Evolutionary conservation across 2,113 vertebrate species (phyloP).

Genomic region (Phyllopteryx taeniolatus): DNA sequence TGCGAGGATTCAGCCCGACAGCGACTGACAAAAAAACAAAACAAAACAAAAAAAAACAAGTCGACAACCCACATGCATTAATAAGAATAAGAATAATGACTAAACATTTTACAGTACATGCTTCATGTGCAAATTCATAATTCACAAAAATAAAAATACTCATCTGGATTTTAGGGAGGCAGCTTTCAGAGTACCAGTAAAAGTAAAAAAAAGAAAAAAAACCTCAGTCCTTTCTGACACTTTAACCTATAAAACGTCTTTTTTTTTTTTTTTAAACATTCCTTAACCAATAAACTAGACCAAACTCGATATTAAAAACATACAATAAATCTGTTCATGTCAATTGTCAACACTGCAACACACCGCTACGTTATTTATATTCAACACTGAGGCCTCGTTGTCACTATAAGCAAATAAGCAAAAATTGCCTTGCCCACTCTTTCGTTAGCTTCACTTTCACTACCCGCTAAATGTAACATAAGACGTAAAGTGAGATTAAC

Average conservation of each 20-base stretch:
- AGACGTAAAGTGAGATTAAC: not conserved
- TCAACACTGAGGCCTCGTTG: not conserved
- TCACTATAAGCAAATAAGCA: not conserved
- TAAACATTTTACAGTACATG: constrained; percentile 55
- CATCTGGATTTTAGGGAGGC: constrained; percentile 26
- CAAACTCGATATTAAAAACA: not conserved
- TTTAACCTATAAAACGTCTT: constrained; percentile 2
- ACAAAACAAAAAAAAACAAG: not conserved
- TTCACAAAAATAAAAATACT: constrained; percentile 22
- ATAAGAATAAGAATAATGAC: not conserved
- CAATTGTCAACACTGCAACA: constrained; percentile 1
- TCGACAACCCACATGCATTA: not conserved
- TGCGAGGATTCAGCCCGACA: not conserved
- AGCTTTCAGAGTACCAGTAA: constrained; percentile 44
- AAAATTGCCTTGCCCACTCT: not conserved
- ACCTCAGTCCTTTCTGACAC: constrained; percentile 6
- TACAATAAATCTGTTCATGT: not conserved
- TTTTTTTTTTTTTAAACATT: not conserved
- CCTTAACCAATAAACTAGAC: not conserved
- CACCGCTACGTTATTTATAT: not conserved
- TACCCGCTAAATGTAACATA: not conserved
- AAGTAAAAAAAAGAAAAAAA: constrained; percentile 22
- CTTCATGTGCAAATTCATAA: constrained; percentile 56
- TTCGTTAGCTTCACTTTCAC: not conserved
- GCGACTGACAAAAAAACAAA: not conserved